Base-by-base conservation (phyloP, 2,888 invertebrate genomes). In the Danaus chrysippus region DNA sequence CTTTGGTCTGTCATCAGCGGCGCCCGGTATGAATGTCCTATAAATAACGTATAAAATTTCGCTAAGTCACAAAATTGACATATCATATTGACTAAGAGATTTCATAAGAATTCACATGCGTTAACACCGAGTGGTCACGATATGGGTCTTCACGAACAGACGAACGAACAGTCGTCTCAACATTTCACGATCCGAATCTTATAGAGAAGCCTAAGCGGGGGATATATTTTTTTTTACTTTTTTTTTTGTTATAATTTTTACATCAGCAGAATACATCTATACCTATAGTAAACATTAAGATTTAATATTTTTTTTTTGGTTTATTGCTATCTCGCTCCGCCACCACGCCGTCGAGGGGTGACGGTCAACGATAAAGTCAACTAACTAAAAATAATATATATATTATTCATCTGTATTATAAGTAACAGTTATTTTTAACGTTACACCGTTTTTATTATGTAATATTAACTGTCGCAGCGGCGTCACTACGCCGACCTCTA, bases 11-110 rank as follows among this genome's bases (percentile, higher is more conserved):
- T 79, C 83, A 83, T 80, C 82, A 82, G 83, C 81, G 83, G 86
- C 83, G 80, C 76, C 81, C 87, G 84, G 87, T 85, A 81, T 82
- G 86, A 76, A 82, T 78, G 86, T 73, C 80, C 81, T 86, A 89
- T 87, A 89, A 87, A 89, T 83, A 87, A 90, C 79, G 87, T 90
- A 89, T 89, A 91, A 91, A 91, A 91, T 88, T 91, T 90, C 85
- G 86, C 89, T 91, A 89, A 84, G 90, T 91, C 89, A 90, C n/a
- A 86, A 89, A 91, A 90, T 91, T 90, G 90, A 91, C 91, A 85
- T 82, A 86, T 86, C 80, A 83, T 89, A 91, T 91, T 90, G 91
- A 89, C 91, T 90, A 91, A 87, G 85, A 88, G 83, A 84, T 85
- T 86, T 90, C 90, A 90, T 91, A 91, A 90, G 91, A 90, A 84